phyloP scores from a whole-genome alignment of 2,888 invertebrate species.

The Drosophila phalerata region DNA sequence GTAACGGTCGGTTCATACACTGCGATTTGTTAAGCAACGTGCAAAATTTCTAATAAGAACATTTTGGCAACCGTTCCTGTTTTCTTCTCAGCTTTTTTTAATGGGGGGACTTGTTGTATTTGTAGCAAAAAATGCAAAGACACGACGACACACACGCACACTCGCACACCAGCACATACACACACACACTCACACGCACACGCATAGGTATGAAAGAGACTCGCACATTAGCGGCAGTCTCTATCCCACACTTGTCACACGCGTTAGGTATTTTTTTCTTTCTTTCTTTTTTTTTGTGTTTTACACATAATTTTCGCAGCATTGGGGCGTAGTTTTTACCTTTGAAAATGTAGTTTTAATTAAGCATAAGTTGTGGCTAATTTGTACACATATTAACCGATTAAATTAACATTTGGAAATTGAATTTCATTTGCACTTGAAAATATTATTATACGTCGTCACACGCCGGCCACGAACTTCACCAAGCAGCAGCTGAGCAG shows the following conservation, averaged over 20 bases:
- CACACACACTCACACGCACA: constrained; percentile 19
- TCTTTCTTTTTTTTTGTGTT: constrained; percentile 17
- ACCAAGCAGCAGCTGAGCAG: constrained; percentile 68
- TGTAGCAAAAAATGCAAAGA: constrained; percentile 78
- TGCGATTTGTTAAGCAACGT: constrained; percentile 14
- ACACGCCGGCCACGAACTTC: constrained; percentile 71
- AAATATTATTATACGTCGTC: constrained; percentile 56
- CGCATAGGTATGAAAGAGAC: constrained; percentile 21
- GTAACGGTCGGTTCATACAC: constrained; percentile 39
- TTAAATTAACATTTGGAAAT: constrained; percentile 39
- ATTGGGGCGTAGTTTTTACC: constrained; percentile 50
- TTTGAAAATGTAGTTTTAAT: constrained; percentile 34
- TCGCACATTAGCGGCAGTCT: constrained; percentile 35
- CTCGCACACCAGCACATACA: constrained; percentile 42
- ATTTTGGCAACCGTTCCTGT: constrained; percentile 40
- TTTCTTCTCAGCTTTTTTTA: constrained; percentile 19
- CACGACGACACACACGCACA: constrained; percentile 69
- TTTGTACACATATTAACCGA: constrained; percentile 19
- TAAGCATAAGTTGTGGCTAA: constrained; percentile 20
- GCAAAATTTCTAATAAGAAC: constrained; percentile 48
- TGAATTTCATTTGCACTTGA: constrained; percentile 54
- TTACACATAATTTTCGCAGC: constrained; percentile 39
- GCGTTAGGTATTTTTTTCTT: constrained; percentile 50
- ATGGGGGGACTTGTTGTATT: constrained; percentile 47
- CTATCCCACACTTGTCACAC: constrained; percentile 74